A percentile compares a stretch with the other conserved stretches of the same genome.
phyloP scores from a whole-genome alignment of 1,140 invertebrate genomes.

The Ceratosolen fusciceps region DNA sequence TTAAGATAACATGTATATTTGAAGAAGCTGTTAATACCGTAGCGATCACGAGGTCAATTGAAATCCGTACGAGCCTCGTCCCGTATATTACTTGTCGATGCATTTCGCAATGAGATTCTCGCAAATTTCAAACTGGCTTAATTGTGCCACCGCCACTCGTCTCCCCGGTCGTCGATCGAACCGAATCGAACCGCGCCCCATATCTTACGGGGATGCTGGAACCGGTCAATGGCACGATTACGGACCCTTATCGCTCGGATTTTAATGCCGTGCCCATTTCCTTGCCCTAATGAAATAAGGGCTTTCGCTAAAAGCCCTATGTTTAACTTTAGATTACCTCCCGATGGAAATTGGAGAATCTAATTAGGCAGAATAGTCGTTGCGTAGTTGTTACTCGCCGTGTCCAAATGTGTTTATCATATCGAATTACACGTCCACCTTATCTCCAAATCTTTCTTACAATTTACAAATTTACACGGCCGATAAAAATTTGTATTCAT shows the following conservation, averaged over 20 bases:
- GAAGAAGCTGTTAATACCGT: neutral
- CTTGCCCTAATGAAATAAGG: neutral
- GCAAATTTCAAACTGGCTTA: conserved; percentile 43
- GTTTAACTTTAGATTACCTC: too few relatives aligned
- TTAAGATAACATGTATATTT: neutral
- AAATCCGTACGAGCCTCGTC: neutral
- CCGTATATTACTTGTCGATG: conserved; percentile 25
- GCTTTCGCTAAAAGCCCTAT: too few relatives aligned
- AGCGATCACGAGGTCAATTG: neutral
- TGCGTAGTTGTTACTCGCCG: too few relatives aligned
- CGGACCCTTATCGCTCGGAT: neutral
- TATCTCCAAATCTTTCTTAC: too few relatives aligned
- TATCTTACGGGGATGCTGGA: conserved; percentile 9
- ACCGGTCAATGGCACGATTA: conserved; percentile 15
- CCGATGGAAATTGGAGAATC: too few relatives aligned
- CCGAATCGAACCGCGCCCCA: neutral
- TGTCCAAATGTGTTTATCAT: too few relatives aligned
- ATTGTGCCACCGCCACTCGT: conserved; percentile 30
- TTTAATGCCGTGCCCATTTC: neutral
- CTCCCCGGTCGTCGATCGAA: too few relatives aligned
- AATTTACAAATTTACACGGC: too few relatives aligned
- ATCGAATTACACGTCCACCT: too few relatives aligned
- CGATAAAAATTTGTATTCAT: too few relatives aligned
- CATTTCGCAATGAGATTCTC: conserved; percentile 5
- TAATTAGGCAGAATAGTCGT: too few relatives aligned